Evolutionary conservation across 2,113 vertebrate genomes (phyloP).

Genomic region (Pseudonaja textilis): DNA sequence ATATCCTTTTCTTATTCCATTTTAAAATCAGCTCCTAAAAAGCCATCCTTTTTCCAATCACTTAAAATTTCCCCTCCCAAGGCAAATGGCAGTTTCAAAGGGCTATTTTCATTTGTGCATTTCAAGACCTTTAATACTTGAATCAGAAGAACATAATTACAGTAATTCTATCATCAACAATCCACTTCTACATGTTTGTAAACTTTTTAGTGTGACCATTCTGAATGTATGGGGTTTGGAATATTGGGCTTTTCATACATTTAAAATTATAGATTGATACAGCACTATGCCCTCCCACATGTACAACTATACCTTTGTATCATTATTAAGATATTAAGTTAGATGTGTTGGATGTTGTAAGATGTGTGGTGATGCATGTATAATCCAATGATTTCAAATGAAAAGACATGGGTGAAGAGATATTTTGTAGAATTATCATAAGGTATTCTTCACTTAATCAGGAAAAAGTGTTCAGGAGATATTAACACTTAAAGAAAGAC

Average conservation of each 20-base stretch:
- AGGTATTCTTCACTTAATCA: not conserved
- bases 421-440: not conserved
- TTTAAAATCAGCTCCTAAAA: not conserved
- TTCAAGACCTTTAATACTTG: not conserved
- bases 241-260: not conserved
- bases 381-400: not conserved
- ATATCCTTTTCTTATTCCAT: not conserved
- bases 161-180: not conserved
- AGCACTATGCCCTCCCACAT: not conserved
- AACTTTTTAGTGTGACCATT: not conserved
- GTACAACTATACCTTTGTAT: not conserved
- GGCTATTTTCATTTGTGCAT: not conserved
- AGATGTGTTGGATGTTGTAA: not conserved
- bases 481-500: not conserved
- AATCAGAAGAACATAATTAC: not conserved
- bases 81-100: not conserved
- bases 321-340: not conserved
- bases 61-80: not conserved
- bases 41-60: not conserved
- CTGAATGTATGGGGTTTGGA: not conserved
- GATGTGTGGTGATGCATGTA: not conserved
- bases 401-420: not conserved
- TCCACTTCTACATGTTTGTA: not conserved
- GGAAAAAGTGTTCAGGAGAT: not conserved
- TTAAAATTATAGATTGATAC: not conserved